These are phyloP conservation scores for Helobdella robusta DNA, from an alignment of 2,888 invertebrate species.

Conservation along the genomic window DNA sequence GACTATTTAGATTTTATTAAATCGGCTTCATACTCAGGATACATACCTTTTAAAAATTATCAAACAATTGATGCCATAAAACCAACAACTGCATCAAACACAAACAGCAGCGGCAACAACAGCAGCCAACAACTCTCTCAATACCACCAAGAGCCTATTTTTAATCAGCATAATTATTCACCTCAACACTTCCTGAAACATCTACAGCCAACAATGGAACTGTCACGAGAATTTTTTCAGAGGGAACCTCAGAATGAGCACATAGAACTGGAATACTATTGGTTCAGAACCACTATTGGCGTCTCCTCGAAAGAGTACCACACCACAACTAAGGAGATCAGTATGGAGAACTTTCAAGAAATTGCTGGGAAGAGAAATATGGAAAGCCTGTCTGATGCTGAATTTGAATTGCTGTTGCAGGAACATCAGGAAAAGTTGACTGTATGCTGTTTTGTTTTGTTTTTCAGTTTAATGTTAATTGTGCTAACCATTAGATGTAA, in stretches of 20 bases:
- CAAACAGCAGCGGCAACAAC: background rate
- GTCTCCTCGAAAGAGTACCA: slow-evolving; percentile 10
- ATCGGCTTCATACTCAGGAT: no score
- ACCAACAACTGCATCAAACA: background rate
- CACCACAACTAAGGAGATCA: slow-evolving; percentile 14
- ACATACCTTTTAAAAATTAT: no score
- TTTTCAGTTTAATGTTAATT: no score
- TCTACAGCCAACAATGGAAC: no score
- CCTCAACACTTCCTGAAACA: no score
- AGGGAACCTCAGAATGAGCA: background rate
- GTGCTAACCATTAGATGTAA: no score
- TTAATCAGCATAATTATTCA: no score
- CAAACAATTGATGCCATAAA: no score
- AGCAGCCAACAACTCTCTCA: background rate
- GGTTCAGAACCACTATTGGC: background rate
- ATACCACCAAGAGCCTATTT: no score
- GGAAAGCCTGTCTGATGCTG: slow-evolving; percentile 5
- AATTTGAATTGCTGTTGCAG: background rate
- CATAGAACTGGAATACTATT: background rate
- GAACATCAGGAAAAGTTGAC: background rate
- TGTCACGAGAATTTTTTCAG: background rate
- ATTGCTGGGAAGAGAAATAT: background rate
- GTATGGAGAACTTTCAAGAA: background rate
- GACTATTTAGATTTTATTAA: no score
- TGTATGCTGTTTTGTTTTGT: no score